Evolutionary conservation across 2,797 vertebrate species (phyloP).

Genomic region (Gobionotothen gibberifrons): DNA sequence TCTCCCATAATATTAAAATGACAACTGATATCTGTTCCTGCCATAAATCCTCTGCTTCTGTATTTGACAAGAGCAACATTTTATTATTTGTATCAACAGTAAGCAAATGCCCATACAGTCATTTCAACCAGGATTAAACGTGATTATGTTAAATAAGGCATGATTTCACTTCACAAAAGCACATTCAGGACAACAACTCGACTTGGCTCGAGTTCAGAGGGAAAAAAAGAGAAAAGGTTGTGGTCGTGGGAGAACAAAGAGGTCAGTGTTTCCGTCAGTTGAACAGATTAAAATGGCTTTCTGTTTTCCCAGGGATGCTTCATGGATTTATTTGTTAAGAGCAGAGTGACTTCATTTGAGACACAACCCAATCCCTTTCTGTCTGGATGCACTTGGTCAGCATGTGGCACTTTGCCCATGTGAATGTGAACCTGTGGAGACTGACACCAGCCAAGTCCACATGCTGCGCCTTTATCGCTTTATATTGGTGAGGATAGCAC

Average conservation of each 20-base stretch:
- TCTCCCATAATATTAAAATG: no score
- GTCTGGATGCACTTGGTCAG: slow-evolving; percentile 38
- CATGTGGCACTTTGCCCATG: slow-evolving; percentile 47
- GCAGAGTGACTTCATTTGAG: slow-evolving; percentile 50
- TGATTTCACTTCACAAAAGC: slow-evolving; percentile 9
- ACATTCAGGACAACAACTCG: slow-evolving; percentile 29
- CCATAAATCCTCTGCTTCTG: not conserved
- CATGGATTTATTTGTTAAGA: slow-evolving; percentile 40
- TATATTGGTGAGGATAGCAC: not conserved
- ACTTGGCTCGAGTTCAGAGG: slow-evolving; percentile 52
- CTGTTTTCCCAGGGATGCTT: slow-evolving; percentile 52
- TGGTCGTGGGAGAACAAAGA: slow-evolving; percentile 55
- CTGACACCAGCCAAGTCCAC: slow-evolving; percentile 1
- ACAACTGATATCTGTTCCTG: not conserved
- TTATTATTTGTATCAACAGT: not conserved
- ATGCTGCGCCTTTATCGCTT: not conserved
- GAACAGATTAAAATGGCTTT: slow-evolving; percentile 34
- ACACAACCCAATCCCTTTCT: slow-evolving; percentile 47
- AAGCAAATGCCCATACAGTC: not conserved
- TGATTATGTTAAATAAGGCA: slow-evolving; percentile 16
- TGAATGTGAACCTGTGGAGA: slow-evolving; percentile 26
- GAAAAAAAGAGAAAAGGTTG: not conserved
- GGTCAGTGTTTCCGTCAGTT: slow-evolving; percentile 50
- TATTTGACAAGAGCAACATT: not conserved
- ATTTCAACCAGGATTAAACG: not conserved